Conservation (phyloP, 1,140 invertebrate genomes). For the Diorhabda sublineata region DNA sequence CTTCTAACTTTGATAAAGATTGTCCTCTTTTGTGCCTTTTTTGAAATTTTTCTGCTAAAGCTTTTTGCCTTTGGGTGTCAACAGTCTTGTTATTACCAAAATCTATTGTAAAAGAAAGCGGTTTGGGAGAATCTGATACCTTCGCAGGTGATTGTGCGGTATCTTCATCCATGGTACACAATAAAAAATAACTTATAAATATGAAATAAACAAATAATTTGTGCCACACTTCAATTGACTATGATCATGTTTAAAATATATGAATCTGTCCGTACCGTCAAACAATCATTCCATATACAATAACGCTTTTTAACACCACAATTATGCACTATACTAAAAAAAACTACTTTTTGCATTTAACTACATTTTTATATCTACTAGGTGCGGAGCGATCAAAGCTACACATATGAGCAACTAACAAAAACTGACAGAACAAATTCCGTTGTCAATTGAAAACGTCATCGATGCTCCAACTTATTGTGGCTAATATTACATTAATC, state of each 20-base stretch:
- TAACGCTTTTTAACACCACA: not conserved
- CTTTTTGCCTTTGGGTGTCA: conserved; percentile 59
- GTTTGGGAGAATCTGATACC: conserved; percentile 42
- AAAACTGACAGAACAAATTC: conserved; percentile 1
- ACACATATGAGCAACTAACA: not conserved
- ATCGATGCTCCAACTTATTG: too few species aligned
- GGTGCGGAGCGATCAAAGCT: not conserved
- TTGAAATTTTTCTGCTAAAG: conserved; percentile 65
- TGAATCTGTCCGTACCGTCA: not conserved
- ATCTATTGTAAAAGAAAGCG: conserved; percentile 64
- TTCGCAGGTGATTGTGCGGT: conserved; percentile 6
- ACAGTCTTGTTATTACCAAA: conserved; percentile 60
- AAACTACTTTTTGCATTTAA: conserved; percentile 7
- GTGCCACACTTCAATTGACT: not conserved
- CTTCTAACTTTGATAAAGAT: conserved; percentile 61
- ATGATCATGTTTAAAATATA: too few species aligned
- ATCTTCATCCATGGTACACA: conserved; percentile 18
- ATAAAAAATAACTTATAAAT: conserved; percentile 10
- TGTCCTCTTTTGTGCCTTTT: conserved; percentile 65
- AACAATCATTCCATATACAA: not conserved
- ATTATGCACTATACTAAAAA: not conserved
- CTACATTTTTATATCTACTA: conserved; percentile 5
- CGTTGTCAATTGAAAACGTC: too few species aligned
- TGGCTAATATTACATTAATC: too few species aligned
- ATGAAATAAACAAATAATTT: conserved; percentile 18